Evolutionary conservation across 1,140 invertebrate genomes (phyloP).

Genomic region (Drosophila nikananu): DNA sequence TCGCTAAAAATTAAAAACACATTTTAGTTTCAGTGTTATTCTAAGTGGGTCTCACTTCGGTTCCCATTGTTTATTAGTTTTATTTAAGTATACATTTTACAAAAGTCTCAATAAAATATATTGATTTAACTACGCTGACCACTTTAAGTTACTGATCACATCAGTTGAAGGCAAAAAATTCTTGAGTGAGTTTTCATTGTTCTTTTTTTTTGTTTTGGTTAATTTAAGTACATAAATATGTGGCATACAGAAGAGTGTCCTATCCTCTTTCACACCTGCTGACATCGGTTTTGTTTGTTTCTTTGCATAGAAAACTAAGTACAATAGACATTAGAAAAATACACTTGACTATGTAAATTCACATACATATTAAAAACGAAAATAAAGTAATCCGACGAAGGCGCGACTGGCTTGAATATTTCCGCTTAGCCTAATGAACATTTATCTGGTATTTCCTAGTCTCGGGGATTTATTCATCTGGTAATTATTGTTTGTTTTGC

Average conservation of each 20-base stretch:
- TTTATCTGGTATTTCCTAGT: constrained; percentile 62
- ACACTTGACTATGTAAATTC: constrained; percentile 49
- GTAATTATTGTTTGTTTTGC: constrained; percentile 39
- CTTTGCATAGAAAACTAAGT: constrained; percentile 51
- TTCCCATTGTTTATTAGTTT: constrained; percentile 24
- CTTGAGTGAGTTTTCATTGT: constrained; percentile 53
- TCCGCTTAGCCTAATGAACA: constrained; percentile 72
- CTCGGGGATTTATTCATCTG: constrained; percentile 17
- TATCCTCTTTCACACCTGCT: constrained; percentile 3
- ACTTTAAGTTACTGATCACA: constrained; percentile 57
- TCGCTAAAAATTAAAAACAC: background rate
- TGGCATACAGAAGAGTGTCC: constrained; percentile 24
- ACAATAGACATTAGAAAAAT: constrained; percentile 52
- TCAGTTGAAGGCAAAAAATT: constrained; percentile 71
- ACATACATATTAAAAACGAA: constrained; percentile 59
- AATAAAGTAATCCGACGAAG: constrained; percentile 37
- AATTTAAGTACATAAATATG: constrained; percentile 63
- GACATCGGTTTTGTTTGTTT: constrained; percentile 17
- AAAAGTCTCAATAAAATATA: constrained; percentile 54
- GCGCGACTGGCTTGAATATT: constrained; percentile 45
- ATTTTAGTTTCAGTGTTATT: constrained; percentile 6
- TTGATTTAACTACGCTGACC: constrained; percentile 63
- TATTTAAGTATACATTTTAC: constrained; percentile 67
- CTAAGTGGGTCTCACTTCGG: constrained; percentile 2
- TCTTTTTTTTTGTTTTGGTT: constrained; percentile 23